Base-by-base conservation (phyloP, 2,888 invertebrate genomes). In the Drosophila gaucha region DNA sequence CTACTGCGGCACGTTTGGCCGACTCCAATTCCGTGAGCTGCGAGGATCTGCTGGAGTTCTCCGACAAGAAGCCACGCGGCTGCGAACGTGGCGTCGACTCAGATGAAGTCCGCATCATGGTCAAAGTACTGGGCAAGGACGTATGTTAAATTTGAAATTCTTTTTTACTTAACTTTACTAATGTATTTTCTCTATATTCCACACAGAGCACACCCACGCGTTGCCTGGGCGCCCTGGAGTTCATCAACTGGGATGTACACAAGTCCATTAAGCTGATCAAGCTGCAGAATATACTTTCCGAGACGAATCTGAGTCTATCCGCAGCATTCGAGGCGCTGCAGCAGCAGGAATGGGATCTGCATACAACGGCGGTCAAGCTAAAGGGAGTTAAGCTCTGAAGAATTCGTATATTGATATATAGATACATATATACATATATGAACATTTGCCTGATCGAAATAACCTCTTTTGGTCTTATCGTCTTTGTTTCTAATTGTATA, bases 101-200 rank as follows among this genome's bases (percentile, higher is more conserved):
- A 0, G 98, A 98, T 89, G 97, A 98, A 93, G 97, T 97, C 36
- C 93, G 97, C 77, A 96, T 97, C 36, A 97, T 98, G 97, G 94
- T 94, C 83, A 98, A 97, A 92, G 96, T 98, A 18, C 93, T 98
- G 43, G 95, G 96, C 67, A 93, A 94, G 79, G 94, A 95, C 92
- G 96, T 96, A 87, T 93, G 93, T 91, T 6, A 1, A 30, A n/a
- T 9, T 2, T 5, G 6, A 4, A 35, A 28, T 14, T 30, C 35
- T 3, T 24, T 43, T 18, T 26, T 0, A 16, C 3, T 16, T 22
- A 14, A 10, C 6, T 2, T 12, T 12, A 28, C 6, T 26, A 16
- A 30, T 35, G 9, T 0, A 4, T 24, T 16, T 9, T 8, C 0
- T 3, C 1, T n/a, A 31, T 31, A 4, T 24, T 39, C 1, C 20